These are phyloP conservation scores for Eucidaris tribuloides DNA, from an alignment of 35 echinoderm and acorn worm species.

Conservation along the genomic window DNA sequence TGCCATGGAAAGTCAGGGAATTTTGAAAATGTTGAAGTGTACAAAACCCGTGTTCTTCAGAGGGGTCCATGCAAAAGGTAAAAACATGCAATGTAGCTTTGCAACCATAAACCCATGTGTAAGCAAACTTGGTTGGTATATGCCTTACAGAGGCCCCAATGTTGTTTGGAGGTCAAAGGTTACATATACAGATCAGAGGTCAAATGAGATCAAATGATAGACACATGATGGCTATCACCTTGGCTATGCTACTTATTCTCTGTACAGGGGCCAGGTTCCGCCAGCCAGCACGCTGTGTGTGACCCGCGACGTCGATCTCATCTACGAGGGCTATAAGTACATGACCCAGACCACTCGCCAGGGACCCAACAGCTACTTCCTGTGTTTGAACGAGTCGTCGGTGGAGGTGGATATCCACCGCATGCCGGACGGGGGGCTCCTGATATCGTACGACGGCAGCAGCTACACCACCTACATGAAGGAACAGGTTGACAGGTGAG, in stretches of 20 bases:
- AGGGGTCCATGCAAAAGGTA: no score
- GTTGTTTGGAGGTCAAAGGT: no score
- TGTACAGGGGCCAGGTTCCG: constrained; percentile 81
- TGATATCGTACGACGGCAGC: constrained; percentile 90
- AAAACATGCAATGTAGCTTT: no score
- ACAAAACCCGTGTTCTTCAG: no score
- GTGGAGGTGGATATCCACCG: constrained; percentile 75
- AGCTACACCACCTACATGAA: constrained; percentile 96
- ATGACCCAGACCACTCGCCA: constrained; percentile 65
- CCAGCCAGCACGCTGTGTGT: constrained; percentile 71
- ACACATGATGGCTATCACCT: no score
- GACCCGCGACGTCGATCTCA: constrained; percentile 87
- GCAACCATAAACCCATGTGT: no score
- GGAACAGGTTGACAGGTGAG: constrained; percentile 93
- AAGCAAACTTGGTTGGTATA: no score
- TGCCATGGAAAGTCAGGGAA: no score
- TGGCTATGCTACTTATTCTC: neutral
- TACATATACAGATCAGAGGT: no score
- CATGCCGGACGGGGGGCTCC: constrained; percentile 71
- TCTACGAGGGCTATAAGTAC: constrained; percentile 91
- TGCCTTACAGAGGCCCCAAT: no score
- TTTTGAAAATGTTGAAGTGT: no score
- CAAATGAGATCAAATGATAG: no score
- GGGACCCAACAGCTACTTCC: constrained; percentile 87
- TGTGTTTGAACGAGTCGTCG: constrained; percentile 64